A percentile compares a stretch with the other conserved stretches of the same genome.
These are phyloP conservation scores for Spisula subtruncata DNA, from an alignment of 2,888 invertebrate genomes.

Conservation along the genomic window DNA sequence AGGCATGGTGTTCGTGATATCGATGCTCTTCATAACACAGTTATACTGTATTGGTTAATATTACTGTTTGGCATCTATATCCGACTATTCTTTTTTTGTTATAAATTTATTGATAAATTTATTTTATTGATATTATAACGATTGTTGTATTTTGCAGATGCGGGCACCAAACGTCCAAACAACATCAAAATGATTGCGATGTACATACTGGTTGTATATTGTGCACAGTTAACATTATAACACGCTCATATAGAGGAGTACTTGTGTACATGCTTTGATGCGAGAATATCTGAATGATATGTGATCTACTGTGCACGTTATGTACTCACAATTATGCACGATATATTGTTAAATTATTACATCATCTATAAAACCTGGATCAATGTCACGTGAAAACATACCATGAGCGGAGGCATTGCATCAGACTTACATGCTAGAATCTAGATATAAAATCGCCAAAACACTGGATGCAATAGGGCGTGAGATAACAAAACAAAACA, in stretches of 20 bases:
- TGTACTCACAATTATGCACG: neutral
- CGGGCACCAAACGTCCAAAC: conserved; percentile 7
- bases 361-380: neutral
- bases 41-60: neutral
- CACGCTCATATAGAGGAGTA: neutral
- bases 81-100: neutral
- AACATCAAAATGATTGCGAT: neutral
- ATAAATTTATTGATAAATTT: neutral
- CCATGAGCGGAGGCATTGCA: neutral
- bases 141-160: conserved; percentile 8
- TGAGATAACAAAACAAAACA: neutral
- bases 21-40: too few relatives aligned
- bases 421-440: neutral
- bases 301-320: too few relatives aligned
- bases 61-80: neutral
- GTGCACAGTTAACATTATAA: neutral
- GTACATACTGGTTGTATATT: neutral
- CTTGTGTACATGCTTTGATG: neutral
- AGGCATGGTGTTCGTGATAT: too few relatives aligned
- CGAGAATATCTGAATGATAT: neutral
- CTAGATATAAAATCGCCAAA: neutral
- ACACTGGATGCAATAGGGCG: neutral
- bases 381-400: neutral
- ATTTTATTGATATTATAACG: neutral
- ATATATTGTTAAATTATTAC: neutral